A percentile compares a stretch with the other conserved stretches of the same genome.
phyloP scores from a whole-genome alignment of 2,888 invertebrate genomes.

The Xylota sylvarum region DNA sequence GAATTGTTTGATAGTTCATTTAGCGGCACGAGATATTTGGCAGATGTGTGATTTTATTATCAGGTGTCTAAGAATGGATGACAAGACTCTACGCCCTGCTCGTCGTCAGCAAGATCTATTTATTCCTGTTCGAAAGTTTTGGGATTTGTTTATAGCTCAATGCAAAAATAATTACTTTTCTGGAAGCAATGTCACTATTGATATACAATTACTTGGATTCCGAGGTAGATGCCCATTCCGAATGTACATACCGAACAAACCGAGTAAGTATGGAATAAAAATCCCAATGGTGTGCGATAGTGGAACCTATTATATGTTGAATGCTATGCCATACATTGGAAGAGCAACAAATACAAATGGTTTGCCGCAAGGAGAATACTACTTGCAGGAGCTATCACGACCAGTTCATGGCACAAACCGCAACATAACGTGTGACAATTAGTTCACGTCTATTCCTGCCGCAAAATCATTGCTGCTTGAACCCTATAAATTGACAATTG shows the following conservation, averaged over 20 bases:
- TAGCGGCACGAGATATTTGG: slow-evolving; percentile 76
- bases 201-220: slow-evolving; percentile 62
- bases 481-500: slow-evolving; percentile 62
- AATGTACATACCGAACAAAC: slow-evolving; percentile 57
- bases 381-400: slow-evolving; percentile 75
- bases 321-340: slow-evolving; percentile 52
- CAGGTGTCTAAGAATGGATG: slow-evolving; percentile 72
- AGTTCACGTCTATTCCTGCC: slow-evolving; percentile 81
- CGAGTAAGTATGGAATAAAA: slow-evolving; percentile 53
- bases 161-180: slow-evolving; percentile 48
- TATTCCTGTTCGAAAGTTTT: slow-evolving; percentile 46
- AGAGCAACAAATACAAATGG: slow-evolving; percentile 56
- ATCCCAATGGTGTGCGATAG: slow-evolving; percentile 41
- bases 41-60: slow-evolving; percentile 76
- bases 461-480: slow-evolving; percentile 70
- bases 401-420: slow-evolving; percentile 77
- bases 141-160: slow-evolving; percentile 46
- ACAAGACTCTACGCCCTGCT: slow-evolving; percentile 42
- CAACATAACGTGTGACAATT: slow-evolving; percentile 80
- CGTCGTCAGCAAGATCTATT: slow-evolving; percentile 43
- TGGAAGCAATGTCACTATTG: slow-evolving; percentile 42
- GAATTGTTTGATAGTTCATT: slow-evolving; percentile 77
- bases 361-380: slow-evolving; percentile 48
- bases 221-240: slow-evolving; percentile 56
- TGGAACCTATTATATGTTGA: slow-evolving; percentile 39